Base-by-base conservation (phyloP, 1,140 invertebrate genomes). In the Aphelenchoides fujianensis region DNA sequence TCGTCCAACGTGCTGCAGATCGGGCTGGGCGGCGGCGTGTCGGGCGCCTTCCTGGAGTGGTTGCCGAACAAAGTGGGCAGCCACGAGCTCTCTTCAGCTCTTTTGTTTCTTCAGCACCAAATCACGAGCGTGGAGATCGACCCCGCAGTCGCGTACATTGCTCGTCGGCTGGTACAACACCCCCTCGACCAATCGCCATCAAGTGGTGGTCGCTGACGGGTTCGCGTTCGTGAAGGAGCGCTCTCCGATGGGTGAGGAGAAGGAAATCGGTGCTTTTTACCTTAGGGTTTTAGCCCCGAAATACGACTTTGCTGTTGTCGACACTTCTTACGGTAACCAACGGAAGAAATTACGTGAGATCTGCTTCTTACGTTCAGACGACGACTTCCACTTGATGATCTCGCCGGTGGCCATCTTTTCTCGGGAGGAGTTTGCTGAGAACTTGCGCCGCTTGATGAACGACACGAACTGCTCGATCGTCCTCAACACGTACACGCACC, bases 221-320 rank as follows among this genome's bases (percentile, higher is more conserved):
- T 7, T 59, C 23, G 27, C 28, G 19, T 59, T 59, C 19, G 55
- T 59, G 7, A 27, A 59, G 7, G 55, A 59, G 19, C 55, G 55
- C 28, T 5, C 55, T 5, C 5, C 7, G 5, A 59, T 16, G 12
- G 41, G 41, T 48, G 12, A 48, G 41, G 41, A 48, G 23, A 48
- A 48, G 12, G 41, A 48, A 48, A 48, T 16, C 41, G 12, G 12
- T 48, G 12, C 41, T 48, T 48, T 48, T 48, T 48, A 48, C 12
- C 41, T n/a, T n/a, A n/a, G n/a, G n/a, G n/a, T n/a, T n/a, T n/a
- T n/a, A 12, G 41, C 41, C 23, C 5, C 5, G 34, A 59, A 59
- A 23, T 59, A 59, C 19, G 55, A 59, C 23, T 59, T 59, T 59
- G 55, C 55, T 7, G 7, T 59, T 59, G 55, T 59, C 5, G 55